These are phyloP conservation scores for Dissostichus mawsoni DNA, from an alignment of 2,113 vertebrate genomes.

Conservation along the genomic window DNA sequence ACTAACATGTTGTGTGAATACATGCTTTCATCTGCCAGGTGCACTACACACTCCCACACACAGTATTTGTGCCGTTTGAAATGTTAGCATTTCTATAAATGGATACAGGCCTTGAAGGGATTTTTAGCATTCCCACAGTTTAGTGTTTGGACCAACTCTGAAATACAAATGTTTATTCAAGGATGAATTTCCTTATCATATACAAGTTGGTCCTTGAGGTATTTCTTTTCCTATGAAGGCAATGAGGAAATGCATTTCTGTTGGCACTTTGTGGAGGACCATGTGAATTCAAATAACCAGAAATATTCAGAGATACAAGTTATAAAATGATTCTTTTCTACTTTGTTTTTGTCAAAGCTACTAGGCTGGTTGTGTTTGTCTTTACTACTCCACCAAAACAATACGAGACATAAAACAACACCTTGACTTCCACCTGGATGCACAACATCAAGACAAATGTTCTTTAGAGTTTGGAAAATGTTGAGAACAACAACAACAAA, in stretches of 20 bases:
- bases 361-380: neutral
- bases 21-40: slow-evolving; percentile 29
- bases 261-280: neutral
- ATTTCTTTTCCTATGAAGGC: neutral
- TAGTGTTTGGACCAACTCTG: neutral
- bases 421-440: too few relatives aligned
- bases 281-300: neutral
- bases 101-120: slow-evolving; percentile 19
- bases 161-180: neutral
- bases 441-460: too few relatives aligned
- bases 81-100: slow-evolving; percentile 29
- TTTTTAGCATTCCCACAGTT: slow-evolving; percentile 5
- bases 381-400: too few relatives aligned
- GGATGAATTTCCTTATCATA: neutral
- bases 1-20: slow-evolving; percentile 41
- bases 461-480: too few relatives aligned
- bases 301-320: too few relatives aligned
- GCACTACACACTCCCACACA: slow-evolving; percentile 9
- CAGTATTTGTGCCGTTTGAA: slow-evolving; percentile 14
- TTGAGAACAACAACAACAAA: too few relatives aligned
- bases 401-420: too few relatives aligned
- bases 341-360: too few relatives aligned
- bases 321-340: too few relatives aligned
- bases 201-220: neutral
- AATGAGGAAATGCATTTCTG: too few relatives aligned